phyloP scores from a whole-genome alignment of 2,797 vertebrate genomes.

The Ctenochaetus hawaiiensis region DNA sequence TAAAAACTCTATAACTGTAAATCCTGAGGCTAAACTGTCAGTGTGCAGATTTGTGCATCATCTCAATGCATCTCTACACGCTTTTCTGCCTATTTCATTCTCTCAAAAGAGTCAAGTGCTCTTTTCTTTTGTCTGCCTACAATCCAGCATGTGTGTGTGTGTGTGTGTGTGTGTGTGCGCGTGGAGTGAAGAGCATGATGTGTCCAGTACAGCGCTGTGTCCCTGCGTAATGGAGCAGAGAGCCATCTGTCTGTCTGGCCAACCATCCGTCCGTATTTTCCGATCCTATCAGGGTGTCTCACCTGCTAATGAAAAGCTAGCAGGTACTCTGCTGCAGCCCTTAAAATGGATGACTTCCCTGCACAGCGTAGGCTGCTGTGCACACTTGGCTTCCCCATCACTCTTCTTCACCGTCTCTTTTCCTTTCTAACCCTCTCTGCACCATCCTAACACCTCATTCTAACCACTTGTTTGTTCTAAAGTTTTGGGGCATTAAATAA shows the following conservation, averaged over 20 bases:
- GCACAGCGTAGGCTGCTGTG: constrained; percentile 34
- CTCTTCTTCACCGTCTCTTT: constrained; percentile 3
- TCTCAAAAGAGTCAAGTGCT: constrained; percentile 54
- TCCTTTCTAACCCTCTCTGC: not conserved
- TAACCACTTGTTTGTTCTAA: constrained; percentile 11
- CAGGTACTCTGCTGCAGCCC: constrained; percentile 58
- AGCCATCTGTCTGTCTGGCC: constrained; percentile 56
- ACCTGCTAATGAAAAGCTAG: constrained; percentile 71
- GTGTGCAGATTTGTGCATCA: constrained; percentile 39
- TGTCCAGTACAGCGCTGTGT: constrained; percentile 43
- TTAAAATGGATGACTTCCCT: constrained; percentile 65
- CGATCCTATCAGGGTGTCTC: constrained; percentile 56
- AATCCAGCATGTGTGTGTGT: constrained; percentile 7
- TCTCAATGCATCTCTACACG: constrained; percentile 1
- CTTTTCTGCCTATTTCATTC: constrained; percentile 48
- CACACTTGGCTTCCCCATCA: constrained; percentile 15
- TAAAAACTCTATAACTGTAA: constrained; percentile 28
- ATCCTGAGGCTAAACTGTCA: constrained; percentile 47
- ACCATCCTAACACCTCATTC: constrained; percentile 13
- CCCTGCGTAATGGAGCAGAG: constrained; percentile 60
- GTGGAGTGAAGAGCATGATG: constrained; percentile 14
- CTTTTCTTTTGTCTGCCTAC: constrained; percentile 38
- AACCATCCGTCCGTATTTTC: constrained; percentile 48
- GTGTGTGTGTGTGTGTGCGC: constrained; percentile 2
- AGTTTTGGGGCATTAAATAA: not conserved